Percentiles rank a stretch among this genome's conserved stretches.
phyloP scores from a whole-genome alignment of 2,113 vertebrate species.

The Bufo bufo region DNA sequence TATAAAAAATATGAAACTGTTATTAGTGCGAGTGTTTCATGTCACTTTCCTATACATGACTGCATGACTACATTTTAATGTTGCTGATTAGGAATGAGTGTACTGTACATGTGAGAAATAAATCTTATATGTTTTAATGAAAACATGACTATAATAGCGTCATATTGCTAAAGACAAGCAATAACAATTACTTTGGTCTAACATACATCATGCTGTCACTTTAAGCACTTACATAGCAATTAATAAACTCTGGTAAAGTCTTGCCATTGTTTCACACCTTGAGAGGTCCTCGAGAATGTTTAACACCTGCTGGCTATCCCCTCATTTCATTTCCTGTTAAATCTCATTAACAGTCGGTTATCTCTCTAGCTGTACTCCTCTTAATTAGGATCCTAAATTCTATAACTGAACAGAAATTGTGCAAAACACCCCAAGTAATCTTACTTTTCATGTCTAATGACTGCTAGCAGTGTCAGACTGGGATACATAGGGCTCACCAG shows the following conservation, averaged over 20 bases:
- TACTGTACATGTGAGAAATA: too few relatives aligned
- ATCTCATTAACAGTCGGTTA: background rate
- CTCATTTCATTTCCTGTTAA: background rate
- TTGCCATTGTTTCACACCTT: background rate
- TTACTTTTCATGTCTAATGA: background rate
- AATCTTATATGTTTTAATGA: background rate
- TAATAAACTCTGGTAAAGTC: background rate
- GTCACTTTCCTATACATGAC: background rate
- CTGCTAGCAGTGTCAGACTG: too few relatives aligned
- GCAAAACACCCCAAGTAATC: background rate
- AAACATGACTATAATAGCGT: background rate
- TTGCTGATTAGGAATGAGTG: too few relatives aligned
- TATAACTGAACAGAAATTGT: background rate
- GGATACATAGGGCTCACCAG: too few relatives aligned
- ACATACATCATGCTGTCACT: too few relatives aligned
- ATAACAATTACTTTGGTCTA: background rate
- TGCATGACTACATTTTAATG: background rate
- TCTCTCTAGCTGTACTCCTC: background rate
- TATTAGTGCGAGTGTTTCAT: background rate
- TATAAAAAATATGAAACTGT: background rate
- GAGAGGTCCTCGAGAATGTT: background rate
- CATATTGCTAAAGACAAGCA: background rate
- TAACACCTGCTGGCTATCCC: background rate
- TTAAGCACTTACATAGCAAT: background rate
- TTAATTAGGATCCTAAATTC: background rate